Percentiles rank a stretch among this genome's conserved stretches.
Conservation (phyloP, 2,888 invertebrate genomes). For the Melieria omissa region DNA sequence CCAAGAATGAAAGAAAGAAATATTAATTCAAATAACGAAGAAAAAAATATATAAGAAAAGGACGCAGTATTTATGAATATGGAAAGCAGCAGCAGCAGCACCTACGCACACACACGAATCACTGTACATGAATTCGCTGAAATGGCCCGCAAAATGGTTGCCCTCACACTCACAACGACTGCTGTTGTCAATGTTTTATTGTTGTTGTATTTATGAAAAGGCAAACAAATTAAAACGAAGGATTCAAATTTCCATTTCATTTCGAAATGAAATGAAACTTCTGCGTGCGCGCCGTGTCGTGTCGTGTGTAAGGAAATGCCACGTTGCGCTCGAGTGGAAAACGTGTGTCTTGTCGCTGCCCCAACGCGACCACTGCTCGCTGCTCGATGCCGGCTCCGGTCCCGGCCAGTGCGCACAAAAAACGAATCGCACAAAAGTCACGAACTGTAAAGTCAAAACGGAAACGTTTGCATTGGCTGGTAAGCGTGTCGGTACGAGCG, state of each 20-base stretch:
- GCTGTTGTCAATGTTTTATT: background rate
- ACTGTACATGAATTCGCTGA: too few relatives aligned
- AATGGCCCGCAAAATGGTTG: too few relatives aligned
- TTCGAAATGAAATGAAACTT: constrained; percentile 13
- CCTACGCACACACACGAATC: too few relatives aligned
- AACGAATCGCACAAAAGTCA: constrained; percentile 43
- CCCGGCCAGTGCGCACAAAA: constrained; percentile 26
- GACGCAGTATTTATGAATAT: too few relatives aligned
- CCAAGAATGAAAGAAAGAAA: too few relatives aligned
- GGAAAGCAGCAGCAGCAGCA: too few relatives aligned
- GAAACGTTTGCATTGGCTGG: constrained; percentile 29
- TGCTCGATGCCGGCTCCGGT: background rate
- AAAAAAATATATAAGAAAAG: too few relatives aligned
- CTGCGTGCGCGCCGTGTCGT: constrained; percentile 7
- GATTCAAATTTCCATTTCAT: constrained; percentile 31
- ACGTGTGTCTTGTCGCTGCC: background rate
- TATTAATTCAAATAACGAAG: too few relatives aligned
- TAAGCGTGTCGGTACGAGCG: constrained; percentile 24
- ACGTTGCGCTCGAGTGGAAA: constrained; percentile 21
- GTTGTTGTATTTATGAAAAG: background rate
- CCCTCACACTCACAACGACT: too few relatives aligned
- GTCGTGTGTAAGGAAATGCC: constrained; percentile 6
- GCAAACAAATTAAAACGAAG: constrained; percentile 30
- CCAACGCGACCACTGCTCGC: background rate
- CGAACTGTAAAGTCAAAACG: constrained; percentile 43